phyloP scores from a whole-genome alignment of 2,113 vertebrate genomes.

The Microtus oregoni region DNA sequence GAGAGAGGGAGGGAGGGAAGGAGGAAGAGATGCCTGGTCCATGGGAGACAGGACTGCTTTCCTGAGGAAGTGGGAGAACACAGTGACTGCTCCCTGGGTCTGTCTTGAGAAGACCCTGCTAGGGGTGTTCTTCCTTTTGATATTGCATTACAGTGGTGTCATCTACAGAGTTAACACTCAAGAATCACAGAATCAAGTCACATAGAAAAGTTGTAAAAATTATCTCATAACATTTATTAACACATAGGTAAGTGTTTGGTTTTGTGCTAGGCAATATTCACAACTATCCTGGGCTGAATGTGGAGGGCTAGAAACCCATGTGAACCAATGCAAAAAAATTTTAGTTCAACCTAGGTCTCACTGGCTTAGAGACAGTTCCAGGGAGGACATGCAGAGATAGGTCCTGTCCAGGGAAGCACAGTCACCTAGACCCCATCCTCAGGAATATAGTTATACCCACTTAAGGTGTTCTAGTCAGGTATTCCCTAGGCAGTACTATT shows the following conservation, averaged over 20 bases:
- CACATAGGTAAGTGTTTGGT: not conserved
- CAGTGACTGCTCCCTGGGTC: not conserved
- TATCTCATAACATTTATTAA: not conserved
- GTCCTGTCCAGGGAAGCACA: not conserved
- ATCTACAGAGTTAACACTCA: not conserved
- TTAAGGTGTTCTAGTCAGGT: not conserved
- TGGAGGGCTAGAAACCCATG: not conserved
- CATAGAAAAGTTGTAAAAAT: not conserved
- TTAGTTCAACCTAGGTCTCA: not conserved
- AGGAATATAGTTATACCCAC: not conserved
- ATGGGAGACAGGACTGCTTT: not conserved
- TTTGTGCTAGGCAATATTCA: not conserved
- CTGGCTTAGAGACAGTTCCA: not conserved
- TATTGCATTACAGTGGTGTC: too few species aligned
- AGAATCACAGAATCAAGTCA: not conserved
- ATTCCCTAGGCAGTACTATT: not conserved
- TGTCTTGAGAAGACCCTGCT: not conserved
- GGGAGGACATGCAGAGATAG: not conserved
- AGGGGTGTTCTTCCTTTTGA: not conserved
- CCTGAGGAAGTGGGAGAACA: not conserved
- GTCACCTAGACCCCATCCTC: fast-evolving
- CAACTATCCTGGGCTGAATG: not conserved
- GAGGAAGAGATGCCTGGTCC: not conserved
- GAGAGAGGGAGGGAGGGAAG: not conserved
- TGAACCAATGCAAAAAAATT: not conserved